Conservation (phyloP, 2,797 vertebrate genomes). For the Pyrocephalus nanus region DNA sequence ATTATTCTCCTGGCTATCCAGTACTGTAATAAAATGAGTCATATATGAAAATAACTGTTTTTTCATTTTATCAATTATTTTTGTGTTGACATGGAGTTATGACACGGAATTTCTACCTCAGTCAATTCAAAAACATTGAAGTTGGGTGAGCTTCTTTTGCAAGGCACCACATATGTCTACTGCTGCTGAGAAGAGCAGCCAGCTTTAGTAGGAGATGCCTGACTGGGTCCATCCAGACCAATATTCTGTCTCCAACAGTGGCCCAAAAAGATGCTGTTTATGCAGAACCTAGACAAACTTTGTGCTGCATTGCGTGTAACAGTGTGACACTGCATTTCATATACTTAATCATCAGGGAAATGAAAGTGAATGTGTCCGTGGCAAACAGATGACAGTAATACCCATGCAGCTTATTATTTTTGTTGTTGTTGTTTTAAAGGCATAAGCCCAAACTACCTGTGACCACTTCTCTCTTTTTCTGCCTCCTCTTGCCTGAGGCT, state of each 20-base stretch:
- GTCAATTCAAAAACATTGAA: not conserved
- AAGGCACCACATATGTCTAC: not conserved
- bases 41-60: not conserved
- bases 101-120: not conserved
- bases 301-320: not conserved
- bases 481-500: not conserved
- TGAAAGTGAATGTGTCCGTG: not conserved
- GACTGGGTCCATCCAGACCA: not conserved
- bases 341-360: not conserved
- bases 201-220: not conserved
- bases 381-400: not conserved
- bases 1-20: not conserved
- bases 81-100: not conserved
- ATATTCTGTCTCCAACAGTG: not conserved
- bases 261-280: not conserved
- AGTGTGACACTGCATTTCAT: not conserved
- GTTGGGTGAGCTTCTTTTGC: not conserved
- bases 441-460: not conserved
- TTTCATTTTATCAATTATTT: not conserved
- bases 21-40: not conserved
- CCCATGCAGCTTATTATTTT: rapidly evolving
- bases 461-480: not conserved
- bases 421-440: not conserved
- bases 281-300: not conserved
- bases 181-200: not conserved